These are phyloP conservation scores for Porites cylindrica DNA, from an alignment of 92 coral and sea anemone species.

Conservation along the genomic window DNA sequence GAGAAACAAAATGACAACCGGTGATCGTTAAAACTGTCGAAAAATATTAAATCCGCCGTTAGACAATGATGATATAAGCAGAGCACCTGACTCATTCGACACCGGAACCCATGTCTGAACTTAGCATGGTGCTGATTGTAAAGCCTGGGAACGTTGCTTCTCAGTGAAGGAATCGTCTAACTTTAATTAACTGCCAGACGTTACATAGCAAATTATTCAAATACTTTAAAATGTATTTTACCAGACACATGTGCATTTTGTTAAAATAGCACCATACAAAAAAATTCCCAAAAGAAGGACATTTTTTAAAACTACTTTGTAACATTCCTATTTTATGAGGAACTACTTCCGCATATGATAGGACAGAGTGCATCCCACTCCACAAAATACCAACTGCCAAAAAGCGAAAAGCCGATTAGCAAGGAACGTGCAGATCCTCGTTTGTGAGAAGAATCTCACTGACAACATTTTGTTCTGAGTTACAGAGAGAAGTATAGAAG, in stretches of 20 bases:
- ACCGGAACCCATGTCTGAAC: conserved; percentile 26
- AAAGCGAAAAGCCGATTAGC: too few relatives aligned
- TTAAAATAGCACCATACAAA: background rate
- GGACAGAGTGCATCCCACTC: too few relatives aligned
- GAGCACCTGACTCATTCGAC: conserved; percentile 5
- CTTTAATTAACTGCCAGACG: background rate
- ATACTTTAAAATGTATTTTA: background rate
- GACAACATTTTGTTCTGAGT: too few relatives aligned
- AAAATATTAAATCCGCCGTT: background rate
- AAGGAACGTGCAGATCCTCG: too few relatives aligned
- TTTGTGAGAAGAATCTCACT: too few relatives aligned
- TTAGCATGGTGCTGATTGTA: background rate
- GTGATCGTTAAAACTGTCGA: background rate
- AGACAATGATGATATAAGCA: background rate
- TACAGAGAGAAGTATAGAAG: too few relatives aligned
- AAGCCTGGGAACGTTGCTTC: background rate
- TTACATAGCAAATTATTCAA: background rate
- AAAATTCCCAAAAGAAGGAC: too few relatives aligned
- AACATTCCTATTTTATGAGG: too few relatives aligned
- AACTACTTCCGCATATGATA: too few relatives aligned
- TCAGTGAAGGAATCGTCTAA: background rate
- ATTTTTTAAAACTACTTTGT: too few relatives aligned
- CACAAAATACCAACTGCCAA: too few relatives aligned
- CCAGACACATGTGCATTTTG: background rate
- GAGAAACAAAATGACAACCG: background rate